These are phyloP conservation scores for Littorina saxatilis DNA, from an alignment of 1,140 invertebrate genomes.

Conservation along the genomic window DNA sequence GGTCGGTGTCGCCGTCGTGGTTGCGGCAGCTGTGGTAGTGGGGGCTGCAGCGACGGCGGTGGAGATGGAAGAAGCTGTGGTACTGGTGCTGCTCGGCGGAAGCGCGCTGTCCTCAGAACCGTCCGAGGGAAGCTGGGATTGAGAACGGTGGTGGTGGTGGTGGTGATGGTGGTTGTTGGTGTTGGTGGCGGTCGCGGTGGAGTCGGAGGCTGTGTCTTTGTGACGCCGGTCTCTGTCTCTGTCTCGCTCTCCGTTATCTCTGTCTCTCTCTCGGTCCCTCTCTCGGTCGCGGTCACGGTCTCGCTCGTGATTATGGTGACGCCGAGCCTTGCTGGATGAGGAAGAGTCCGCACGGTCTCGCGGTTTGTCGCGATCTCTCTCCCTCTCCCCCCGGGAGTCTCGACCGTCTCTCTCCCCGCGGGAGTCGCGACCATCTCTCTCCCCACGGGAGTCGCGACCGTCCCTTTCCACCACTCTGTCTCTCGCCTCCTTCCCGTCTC, in stretches of 20 bases:
- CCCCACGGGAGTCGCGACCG: not conserved
- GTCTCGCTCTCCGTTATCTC: not conserved
- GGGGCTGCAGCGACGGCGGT: not conserved
- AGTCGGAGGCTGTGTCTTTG: not conserved
- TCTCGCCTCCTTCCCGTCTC: not conserved
- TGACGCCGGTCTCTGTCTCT: not conserved
- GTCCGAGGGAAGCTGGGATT: slow-evolving; percentile 23
- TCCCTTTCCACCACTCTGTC: slow-evolving; percentile 2
- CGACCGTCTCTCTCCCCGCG: slow-evolving; percentile 1
- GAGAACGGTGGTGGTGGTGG: slow-evolving; percentile 10
- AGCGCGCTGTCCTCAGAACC: slow-evolving; percentile 32
- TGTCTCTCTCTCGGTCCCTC: slow-evolving; percentile 16
- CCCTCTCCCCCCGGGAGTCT: not conserved
- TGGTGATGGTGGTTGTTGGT: slow-evolving; percentile 4
- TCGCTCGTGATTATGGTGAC: not conserved
- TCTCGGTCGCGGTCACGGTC: not conserved
- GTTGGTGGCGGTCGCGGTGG: slow-evolving; percentile 17
- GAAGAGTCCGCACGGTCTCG: not conserved
- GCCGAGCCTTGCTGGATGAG: not conserved
- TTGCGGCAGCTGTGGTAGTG: not conserved
- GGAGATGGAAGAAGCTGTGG: not conserved
- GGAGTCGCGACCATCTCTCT: not conserved
- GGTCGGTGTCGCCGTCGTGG: not conserved
- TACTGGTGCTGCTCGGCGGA: slow-evolving; percentile 8
- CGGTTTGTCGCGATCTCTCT: slow-evolving; percentile 18